Percentiles rank a stretch among this genome's conserved stretches.
These are phyloP conservation scores for Drosophila kepulauana DNA, from an alignment of 1,140 invertebrate species.

Conservation along the genomic window DNA sequence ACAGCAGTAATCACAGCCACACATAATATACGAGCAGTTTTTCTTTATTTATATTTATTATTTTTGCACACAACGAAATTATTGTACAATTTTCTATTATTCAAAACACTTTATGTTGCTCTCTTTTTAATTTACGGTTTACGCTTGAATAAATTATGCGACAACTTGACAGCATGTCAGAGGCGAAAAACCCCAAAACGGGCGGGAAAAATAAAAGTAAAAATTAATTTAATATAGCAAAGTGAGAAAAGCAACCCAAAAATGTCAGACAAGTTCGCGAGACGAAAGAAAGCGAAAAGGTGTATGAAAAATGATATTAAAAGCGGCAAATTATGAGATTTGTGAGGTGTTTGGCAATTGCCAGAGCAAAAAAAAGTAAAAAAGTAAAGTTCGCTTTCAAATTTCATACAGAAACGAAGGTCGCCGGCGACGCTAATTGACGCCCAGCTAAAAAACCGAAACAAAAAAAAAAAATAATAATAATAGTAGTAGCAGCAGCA, in stretches of 20 bases:
- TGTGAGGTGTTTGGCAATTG: conserved; percentile 11
- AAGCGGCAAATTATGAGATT: conserved; percentile 22
- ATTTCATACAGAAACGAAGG: conserved; percentile 28
- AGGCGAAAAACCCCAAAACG: background rate
- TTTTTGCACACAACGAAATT: conserved; percentile 23
- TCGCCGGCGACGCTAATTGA: conserved; percentile 45
- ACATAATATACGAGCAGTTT: background rate
- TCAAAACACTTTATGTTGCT: background rate
- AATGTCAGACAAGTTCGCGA: conserved; percentile 14
- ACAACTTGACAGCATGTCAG: conserved; percentile 11
- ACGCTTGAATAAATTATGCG: conserved; percentile 16
- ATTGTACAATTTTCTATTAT: background rate
- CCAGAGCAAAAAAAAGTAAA: background rate
- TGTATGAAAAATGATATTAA: conserved; percentile 6
- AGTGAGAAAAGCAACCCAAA: conserved; percentile 24
- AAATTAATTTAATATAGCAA: background rate
- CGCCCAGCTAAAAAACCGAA: conserved; percentile 20
- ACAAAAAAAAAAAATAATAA: conserved; percentile 12
- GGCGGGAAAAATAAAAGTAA: background rate
- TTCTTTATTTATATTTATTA: conserved; percentile 57
- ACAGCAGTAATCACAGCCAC: conserved; percentile 47
- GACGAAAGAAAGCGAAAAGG: conserved; percentile 29
- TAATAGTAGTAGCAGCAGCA: conserved; percentile 5
- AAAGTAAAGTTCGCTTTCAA: conserved; percentile 26
- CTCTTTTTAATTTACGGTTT: conserved; percentile 7